Evolutionary conservation across 1,140 invertebrate species (phyloP).

Genomic region (Pantala flavescens): DNA sequence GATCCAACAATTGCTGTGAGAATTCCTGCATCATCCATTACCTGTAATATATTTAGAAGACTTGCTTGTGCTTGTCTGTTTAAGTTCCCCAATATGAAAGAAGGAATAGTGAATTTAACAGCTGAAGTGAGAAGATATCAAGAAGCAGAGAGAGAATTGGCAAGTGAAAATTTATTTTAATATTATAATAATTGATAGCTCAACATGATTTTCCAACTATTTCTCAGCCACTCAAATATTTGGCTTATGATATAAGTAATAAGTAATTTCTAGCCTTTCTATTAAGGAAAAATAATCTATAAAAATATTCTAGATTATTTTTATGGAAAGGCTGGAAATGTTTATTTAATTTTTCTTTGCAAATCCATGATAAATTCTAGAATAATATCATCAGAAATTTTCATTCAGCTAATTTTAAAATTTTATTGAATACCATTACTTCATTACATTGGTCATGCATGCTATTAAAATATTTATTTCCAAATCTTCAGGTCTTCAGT

Average conservation of each 20-base stretch:
- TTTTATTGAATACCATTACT: not conserved
- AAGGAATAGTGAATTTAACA: not conserved
- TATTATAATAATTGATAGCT: not conserved
- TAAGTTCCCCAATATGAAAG: not conserved
- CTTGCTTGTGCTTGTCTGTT: not conserved
- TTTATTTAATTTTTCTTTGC: not conserved
- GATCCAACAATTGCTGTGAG: not conserved
- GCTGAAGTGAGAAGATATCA: not conserved
- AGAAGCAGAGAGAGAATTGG: not conserved
- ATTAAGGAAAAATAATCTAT: not conserved
- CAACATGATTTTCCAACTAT: not conserved
- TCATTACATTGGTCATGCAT: too few species aligned
- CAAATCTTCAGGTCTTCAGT: constrained; percentile 37
- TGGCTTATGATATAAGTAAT: not conserved
- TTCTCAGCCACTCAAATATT: too few species aligned
- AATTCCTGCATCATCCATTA: not conserved
- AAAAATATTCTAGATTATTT: not conserved
- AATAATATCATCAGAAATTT: not conserved
- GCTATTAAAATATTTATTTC: constrained; percentile 20
- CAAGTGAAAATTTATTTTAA: not conserved
- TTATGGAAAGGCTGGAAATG: too few species aligned
- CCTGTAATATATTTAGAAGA: not conserved
- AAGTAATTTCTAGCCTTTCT: not conserved
- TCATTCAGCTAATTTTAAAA: not conserved
- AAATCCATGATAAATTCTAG: too few species aligned